Evolutionary conservation across 1,140 invertebrate genomes (phyloP), one percentile per base, ranked within the genome.

Genomic region (Drosophila lini): DNA sequence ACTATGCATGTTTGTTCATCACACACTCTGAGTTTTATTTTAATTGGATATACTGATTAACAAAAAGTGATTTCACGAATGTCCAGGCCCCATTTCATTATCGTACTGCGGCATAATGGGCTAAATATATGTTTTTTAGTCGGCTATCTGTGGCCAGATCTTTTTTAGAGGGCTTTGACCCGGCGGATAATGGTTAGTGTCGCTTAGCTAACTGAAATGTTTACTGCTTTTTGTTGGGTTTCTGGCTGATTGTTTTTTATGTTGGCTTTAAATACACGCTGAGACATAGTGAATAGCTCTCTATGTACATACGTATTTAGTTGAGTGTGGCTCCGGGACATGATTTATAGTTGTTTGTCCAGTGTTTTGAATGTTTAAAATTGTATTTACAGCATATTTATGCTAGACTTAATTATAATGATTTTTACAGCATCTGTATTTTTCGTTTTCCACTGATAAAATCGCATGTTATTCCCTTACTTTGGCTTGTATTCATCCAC

Each of bases 341-440:
- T 85, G 76, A 74, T 85, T 85, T 81, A 75, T 78, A 78, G 61
- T 78, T 75, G 58, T 74, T 69, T 67, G 55, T 50, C 40, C 58
- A 74, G 53, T 74, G 68, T 67, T 83, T 70, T 64, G 58, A 56
- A 73, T 83, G 67, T 88, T 86, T 86, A 86, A 86, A 86, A 86
- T 85, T 88, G 67, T 86, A 86, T 86, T 89, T 86, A 86, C 83
- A 86, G 64, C 68, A 64, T 42, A 74, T 70, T 77, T 71, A 83
- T 78, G 68, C 67, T 83, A 83, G 62, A 74, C 76, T 83, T 80
- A 78, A 71, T 81, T 88, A 83, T 85, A 81, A 57, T 85, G 45
- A 57, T 81, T 81, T 85, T 88, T 88, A 86, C 82, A 86, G 74
- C 80, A 79, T 83, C 74, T 78, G 71, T 61, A 88, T 70, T 88